Conservation (phyloP, 1,140 invertebrate genomes). For the Zophobas morio region DNA sequence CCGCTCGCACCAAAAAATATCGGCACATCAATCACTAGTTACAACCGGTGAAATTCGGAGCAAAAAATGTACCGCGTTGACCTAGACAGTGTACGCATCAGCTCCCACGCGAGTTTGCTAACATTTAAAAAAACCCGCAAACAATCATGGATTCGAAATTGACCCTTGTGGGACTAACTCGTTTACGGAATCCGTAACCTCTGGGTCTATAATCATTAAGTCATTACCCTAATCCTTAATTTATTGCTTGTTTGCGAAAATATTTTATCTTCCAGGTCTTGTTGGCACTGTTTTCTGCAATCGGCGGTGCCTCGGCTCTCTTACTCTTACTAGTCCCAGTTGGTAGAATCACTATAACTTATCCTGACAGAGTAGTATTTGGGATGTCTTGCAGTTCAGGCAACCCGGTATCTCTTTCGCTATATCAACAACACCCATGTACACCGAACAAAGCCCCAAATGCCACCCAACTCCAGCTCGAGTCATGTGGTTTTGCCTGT, state of each 20-base stretch:
- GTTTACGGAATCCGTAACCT: too few relatives aligned
- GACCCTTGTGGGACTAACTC: too few relatives aligned
- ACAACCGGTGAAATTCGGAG: too few relatives aligned
- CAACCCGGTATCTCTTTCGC: conserved; percentile 67
- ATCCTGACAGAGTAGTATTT: conserved; percentile 75
- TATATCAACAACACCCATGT: conserved; percentile 73
- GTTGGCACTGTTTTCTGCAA: conserved; percentile 77
- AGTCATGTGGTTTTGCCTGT: conserved; percentile 75
- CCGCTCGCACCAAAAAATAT: too few relatives aligned
- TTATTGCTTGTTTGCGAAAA: conserved; percentile 11
- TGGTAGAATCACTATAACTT: conserved; percentile 77
- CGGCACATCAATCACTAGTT: too few relatives aligned
- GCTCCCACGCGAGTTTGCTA: too few relatives aligned
- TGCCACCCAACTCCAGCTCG: conserved; percentile 68
- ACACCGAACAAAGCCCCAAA: conserved; percentile 68
- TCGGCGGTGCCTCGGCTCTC: conserved; percentile 78
- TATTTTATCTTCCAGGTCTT: conserved; percentile 71
- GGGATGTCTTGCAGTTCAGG: conserved; percentile 70
- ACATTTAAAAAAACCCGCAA: too few relatives aligned
- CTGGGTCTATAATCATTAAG: neutral
- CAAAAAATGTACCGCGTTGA: too few relatives aligned
- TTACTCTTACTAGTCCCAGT: conserved; percentile 80
- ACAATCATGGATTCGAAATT: too few relatives aligned
- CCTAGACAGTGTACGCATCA: too few relatives aligned
- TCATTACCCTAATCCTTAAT: neutral